Evolutionary conservation across 35 echinoderm and acorn worm species (phyloP), one percentile per base, ranked within the genome.

Genomic region (Apostichopus californicus): DNA sequence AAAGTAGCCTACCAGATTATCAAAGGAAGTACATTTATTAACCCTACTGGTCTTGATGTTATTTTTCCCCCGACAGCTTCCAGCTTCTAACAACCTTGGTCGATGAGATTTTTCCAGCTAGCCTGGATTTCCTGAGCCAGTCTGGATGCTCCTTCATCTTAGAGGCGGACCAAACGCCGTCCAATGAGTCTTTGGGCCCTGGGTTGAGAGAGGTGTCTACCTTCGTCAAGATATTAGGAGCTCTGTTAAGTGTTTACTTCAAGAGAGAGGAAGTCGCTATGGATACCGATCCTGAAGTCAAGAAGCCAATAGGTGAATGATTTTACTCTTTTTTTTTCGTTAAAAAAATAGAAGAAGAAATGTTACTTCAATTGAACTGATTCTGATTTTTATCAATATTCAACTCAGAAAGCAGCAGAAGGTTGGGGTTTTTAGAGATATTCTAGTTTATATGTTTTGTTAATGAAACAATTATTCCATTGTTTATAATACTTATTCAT

Each of bases 221-320:
- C 1, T 98, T 98, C 89, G 86, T 96, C 2, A 86, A 91, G 18
- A 99, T 99, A 73, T 61, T 96, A 83, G 93, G 95, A 8, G 93
- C 97, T 15, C 73, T 99, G 1, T 95, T 94, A 79, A 94, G 94
- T 56, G 73, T 94, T 54, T 92, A 89, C 83, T 73, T 99, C 24
- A 70, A 93, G 2, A 78, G 55, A 24, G 95, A 96, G 5, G 95
- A 86, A 75, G 91, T 61, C 28, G 90, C 58, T 5, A 57, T 46
- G 7, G 28, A 82, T 5, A 57, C 14, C 6, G 71, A 75, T 75
- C 7, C 71, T 75, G 71, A 75, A 20, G 15, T 75, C 17, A 75
- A 75, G 21, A 75, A 75, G 6, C 71, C 71, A 75, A 75, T 18
- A 75, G 71, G 71, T 75, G 71, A 75, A 18, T 18, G 17, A 18